Conservation (phyloP, 2,113 vertebrate genomes). For the Archocentrus centrarchus region DNA sequence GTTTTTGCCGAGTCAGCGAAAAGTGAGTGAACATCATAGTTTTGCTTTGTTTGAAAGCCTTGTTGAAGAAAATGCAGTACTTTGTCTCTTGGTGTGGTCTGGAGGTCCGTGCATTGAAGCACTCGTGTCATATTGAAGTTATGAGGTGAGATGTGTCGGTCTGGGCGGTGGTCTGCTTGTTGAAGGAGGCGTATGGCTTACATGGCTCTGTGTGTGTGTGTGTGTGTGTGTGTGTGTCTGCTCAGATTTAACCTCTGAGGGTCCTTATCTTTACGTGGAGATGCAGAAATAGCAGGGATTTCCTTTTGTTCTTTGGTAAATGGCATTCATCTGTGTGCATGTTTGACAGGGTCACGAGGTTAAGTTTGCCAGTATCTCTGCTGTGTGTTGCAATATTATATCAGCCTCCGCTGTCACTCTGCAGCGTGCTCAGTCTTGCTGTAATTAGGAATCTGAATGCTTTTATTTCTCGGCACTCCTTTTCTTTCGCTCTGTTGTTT, state of each 20-base stretch:
- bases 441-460: conserved; percentile 8
- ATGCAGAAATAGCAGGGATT: not conserved
- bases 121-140: conserved; percentile 37
- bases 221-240: conserved; percentile 7
- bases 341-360: not conserved
- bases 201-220: not conserved
- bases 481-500: conserved; percentile 6
- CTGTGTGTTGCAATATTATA: not conserved
- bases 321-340: not conserved
- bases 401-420: not conserved
- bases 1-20: too few species aligned
- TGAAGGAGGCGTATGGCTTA: conserved; percentile 15
- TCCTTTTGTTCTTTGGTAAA: not conserved
- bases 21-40: too few species aligned
- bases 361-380: not conserved
- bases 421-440: not conserved
- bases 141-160: conserved; percentile 35
- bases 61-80: not conserved
- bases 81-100: not conserved
- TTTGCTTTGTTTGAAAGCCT: too few species aligned
- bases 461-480: not conserved
- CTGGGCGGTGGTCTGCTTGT: conserved; percentile 45
- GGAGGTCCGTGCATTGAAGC: conserved; percentile 12
- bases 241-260: not conserved
- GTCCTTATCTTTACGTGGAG: not conserved